Conservation (phyloP, 2,797 vertebrate genomes). For the Aplochiton taeniatus region DNA sequence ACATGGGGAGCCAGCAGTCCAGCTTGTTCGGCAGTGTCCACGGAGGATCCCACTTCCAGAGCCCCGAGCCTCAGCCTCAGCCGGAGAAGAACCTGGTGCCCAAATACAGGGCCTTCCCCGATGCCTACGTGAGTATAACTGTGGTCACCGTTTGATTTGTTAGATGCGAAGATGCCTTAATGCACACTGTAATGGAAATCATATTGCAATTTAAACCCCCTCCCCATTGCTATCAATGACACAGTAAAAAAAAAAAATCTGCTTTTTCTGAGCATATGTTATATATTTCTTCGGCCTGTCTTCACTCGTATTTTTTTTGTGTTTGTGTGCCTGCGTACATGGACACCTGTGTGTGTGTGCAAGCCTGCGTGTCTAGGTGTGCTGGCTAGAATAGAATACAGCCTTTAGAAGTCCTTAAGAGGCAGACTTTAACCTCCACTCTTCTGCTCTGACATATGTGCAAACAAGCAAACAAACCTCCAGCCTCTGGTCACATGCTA, state of each 20-base stretch:
- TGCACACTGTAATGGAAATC: too few species aligned
- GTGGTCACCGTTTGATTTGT: not conserved
- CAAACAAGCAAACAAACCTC: not conserved
- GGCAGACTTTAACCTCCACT: not conserved
- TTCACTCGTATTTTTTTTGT: too few species aligned
- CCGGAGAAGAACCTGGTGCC: slow-evolving; percentile 35
- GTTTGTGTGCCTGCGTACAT: too few species aligned
- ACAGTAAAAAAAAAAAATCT: too few species aligned
- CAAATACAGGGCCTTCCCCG: slow-evolving; percentile 79
- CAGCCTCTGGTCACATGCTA: not conserved
- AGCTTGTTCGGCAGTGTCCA: slow-evolving; percentile 40
- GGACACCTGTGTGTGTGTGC: too few species aligned
- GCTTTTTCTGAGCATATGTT: not conserved
- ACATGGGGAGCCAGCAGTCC: slow-evolving; percentile 24
- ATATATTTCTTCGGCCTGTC: not conserved
- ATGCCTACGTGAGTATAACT: slow-evolving; percentile 78
- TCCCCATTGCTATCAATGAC: too few species aligned
- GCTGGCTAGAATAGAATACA: too few species aligned
- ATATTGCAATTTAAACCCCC: too few species aligned
- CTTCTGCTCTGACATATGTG: not conserved
- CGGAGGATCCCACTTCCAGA: slow-evolving; percentile 38
- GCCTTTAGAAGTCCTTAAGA: not conserved
- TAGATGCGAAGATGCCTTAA: too few species aligned
- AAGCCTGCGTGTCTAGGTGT: too few species aligned
- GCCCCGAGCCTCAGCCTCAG: slow-evolving; percentile 47